Conservation (phyloP, 2,113 vertebrate genomes). For the Montifringilla adamsi region DNA sequence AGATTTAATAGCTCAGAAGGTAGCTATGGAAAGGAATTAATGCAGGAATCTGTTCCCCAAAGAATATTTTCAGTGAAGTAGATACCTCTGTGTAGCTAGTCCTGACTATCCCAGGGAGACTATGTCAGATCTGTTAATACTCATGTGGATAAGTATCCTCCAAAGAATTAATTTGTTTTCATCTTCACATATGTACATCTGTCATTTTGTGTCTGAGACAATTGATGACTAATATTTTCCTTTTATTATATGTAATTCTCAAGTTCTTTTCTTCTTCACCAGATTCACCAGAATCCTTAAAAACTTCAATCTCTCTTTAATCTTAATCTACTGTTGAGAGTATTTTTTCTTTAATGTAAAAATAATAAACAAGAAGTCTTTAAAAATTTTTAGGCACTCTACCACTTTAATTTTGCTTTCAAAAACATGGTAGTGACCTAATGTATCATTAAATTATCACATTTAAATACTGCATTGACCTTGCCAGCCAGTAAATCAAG, state of each 20-base stretch:
- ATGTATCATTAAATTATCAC: slow-evolving; percentile 21
- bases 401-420: neutral
- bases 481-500: slow-evolving; percentile 20
- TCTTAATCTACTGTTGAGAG: neutral
- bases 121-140: neutral
- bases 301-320: neutral
- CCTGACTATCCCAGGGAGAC: neutral
- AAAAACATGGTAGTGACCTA: neutral
- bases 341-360: neutral
- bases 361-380: neutral
- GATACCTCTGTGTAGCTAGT: neutral
- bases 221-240: neutral
- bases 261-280: neutral
- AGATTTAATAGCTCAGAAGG: neutral
- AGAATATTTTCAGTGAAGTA: neutral
- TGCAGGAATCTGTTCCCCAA: neutral
- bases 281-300: neutral
- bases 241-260: neutral
- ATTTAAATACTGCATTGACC: neutral
- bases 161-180: neutral
- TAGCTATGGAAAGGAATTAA: neutral
- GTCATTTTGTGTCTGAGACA: neutral
- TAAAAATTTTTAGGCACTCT: neutral
- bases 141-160: neutral
- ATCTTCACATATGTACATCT: neutral